Evolutionary conservation across 1,140 invertebrate species (phyloP), one percentile per base, ranked within the genome.

Genomic region (Zaprionus ornatus): DNA sequence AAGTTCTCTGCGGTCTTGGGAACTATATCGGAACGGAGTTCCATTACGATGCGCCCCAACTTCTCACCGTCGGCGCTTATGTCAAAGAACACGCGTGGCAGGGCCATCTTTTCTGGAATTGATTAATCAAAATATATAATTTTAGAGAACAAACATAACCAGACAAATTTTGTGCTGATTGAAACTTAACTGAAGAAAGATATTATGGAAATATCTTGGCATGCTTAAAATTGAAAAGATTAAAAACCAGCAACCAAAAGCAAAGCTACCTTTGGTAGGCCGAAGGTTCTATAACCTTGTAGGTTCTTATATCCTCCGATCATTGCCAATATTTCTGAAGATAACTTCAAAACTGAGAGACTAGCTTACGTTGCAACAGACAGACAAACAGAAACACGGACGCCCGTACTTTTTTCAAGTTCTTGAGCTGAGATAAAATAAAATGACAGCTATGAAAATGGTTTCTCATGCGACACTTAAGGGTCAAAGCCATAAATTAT

Each of bases 1-100:
- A 99, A 99, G 92, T 99, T 99, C 92, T 98, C 97, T 40, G 96
- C 96, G 0, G 98, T 99, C 93, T 97, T 98, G 4, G 98, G 98
- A 19, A 97, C 96, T 17, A 98, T 95, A 93, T 99, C 97, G 70
- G 94, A 94, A 74, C 97, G 95, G 56, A 99, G 93, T 96, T 98
- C 93, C 95, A 96, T 77, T 0, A 48, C 17, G 10, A 77, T 23
- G 9, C 63, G 69, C 7, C 74, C 74, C 1, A 77, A 10, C 15
- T 61, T 66, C 21, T 66, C 70, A 1, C 68, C 62, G 40, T 73
- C 74, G 1, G 74, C 62, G 17, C 45, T 61, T 0, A 77, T 13
- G 29, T 77, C 74, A 2, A 77, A 61, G 50, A 66, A 77, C 15
- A 77, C 74, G 2, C 68, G 74, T 0, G 74, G 74, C 15, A 73